Evolutionary conservation across 2,888 invertebrate genomes (phyloP).

Genomic region (Dorcus parallelipipedus): DNA sequence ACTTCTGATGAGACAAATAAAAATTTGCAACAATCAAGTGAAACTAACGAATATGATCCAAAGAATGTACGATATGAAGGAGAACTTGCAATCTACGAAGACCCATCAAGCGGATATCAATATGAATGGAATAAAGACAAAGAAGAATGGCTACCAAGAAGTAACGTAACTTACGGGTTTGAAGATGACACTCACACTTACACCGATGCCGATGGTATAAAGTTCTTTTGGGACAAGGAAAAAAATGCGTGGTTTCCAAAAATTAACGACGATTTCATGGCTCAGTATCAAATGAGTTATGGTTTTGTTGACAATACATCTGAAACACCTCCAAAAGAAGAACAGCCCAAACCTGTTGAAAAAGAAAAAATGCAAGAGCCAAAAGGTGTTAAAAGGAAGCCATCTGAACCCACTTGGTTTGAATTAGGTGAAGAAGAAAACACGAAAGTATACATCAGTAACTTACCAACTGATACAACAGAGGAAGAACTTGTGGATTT

Average conservation of each 20-base stretch:
- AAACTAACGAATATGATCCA: constrained; percentile 30
- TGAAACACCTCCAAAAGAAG: constrained; percentile 21
- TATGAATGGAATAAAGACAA: constrained; percentile 63
- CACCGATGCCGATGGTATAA: constrained; percentile 82
- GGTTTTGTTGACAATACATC: constrained; percentile 69
- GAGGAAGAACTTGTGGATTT: constrained; percentile 87
- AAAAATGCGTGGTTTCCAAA: constrained; percentile 96
- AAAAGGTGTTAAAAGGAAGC: constrained; percentile 49
- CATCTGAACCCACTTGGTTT: constrained; percentile 74
- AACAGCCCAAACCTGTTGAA: constrained; percentile 32
- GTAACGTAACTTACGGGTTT: constrained; percentile 57
- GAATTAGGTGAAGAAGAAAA: constrained; percentile 83
- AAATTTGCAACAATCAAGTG: background rate
- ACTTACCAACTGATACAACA: constrained; percentile 83
- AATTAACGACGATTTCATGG: constrained; percentile 95
- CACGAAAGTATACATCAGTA: constrained; percentile 94
- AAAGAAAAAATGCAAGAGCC: constrained; percentile 40
- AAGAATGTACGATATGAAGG: constrained; percentile 68
- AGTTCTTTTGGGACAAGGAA: constrained; percentile 86
- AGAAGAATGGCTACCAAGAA: constrained; percentile 56
- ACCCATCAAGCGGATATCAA: constrained; percentile 64
- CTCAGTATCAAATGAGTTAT: constrained; percentile 93
- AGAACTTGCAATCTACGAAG: constrained; percentile 69
- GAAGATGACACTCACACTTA: constrained; percentile 78
- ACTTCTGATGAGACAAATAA: too few species aligned